Evolutionary conservation across 2,113 vertebrate species (phyloP).

Genomic region (Eurystomus gularis): DNA sequence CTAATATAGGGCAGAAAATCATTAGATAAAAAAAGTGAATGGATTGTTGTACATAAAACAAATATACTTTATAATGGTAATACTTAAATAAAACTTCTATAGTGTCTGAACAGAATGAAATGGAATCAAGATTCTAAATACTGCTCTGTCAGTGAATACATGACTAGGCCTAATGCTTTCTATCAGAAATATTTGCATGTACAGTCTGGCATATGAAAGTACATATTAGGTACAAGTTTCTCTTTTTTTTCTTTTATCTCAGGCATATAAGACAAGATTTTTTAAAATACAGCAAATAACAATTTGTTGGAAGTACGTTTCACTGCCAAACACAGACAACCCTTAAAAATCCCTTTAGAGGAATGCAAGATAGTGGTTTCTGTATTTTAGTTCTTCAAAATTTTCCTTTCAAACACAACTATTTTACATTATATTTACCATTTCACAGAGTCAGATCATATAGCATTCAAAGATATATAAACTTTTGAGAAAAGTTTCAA

Average conservation of each 20-base stretch:
- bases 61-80: not conserved
- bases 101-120: not conserved
- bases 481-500: not conserved
- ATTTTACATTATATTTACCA: not conserved
- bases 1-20: not conserved
- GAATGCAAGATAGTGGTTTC: not conserved
- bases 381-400: not conserved
- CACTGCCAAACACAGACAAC: not conserved
- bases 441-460: not conserved
- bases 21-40: not conserved
- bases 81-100: not conserved
- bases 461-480: not conserved
- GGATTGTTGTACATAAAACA: not conserved
- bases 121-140: not conserved
- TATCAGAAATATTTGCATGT: not conserved
- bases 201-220: not conserved
- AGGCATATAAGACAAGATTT: not conserved
- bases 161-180: not conserved
- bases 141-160: fast-evolving
- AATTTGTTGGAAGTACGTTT: not conserved
- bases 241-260: not conserved
- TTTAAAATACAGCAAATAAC: not conserved
- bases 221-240: not conserved
- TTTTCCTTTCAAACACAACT: not conserved
- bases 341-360: not conserved